These are phyloP conservation scores for Nematolebias whitei DNA, from an alignment of 2,113 vertebrate species.

Conservation along the genomic window DNA sequence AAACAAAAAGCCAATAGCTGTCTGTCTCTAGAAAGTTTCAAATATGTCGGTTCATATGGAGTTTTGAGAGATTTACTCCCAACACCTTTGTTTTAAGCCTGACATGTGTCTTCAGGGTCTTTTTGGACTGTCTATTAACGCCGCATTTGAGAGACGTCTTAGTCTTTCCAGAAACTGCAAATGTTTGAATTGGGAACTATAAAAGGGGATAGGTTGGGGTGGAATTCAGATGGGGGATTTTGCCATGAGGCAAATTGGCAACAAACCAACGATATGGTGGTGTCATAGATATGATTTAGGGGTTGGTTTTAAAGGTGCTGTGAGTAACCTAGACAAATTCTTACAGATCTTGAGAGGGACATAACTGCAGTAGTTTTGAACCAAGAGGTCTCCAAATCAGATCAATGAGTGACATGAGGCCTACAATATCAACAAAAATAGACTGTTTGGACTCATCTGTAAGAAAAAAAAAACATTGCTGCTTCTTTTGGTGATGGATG, in stretches of 20 bases:
- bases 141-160: conserved; percentile 65
- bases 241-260: conserved; percentile 76
- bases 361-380: conserved; percentile 64
- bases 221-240: conserved; percentile 67
- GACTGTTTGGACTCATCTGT: conserved; percentile 41
- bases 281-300: conserved; percentile 75
- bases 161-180: conserved; percentile 67
- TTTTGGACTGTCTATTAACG: conserved; percentile 60
- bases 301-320: conserved; percentile 69
- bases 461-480: conserved; percentile 39
- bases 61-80: conserved; percentile 57
- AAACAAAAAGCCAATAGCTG: conserved; percentile 25
- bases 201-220: conserved; percentile 60
- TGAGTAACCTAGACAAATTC: conserved; percentile 67
- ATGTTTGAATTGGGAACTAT: conserved; percentile 71
- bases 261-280: conserved; percentile 70
- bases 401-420: conserved; percentile 77
- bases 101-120: conserved; percentile 70
- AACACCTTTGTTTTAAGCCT: conserved; percentile 68
- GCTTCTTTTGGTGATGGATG: conserved; percentile 20
- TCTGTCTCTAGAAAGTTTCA: conserved; percentile 38
- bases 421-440: conserved; percentile 64
- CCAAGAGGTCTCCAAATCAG: conserved; percentile 63
- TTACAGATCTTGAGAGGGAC: conserved; percentile 73
- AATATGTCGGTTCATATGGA: conserved; percentile 59